phyloP scores from a whole-genome alignment of 2,888 invertebrate genomes.

The Spodoptera exigua region DNA sequence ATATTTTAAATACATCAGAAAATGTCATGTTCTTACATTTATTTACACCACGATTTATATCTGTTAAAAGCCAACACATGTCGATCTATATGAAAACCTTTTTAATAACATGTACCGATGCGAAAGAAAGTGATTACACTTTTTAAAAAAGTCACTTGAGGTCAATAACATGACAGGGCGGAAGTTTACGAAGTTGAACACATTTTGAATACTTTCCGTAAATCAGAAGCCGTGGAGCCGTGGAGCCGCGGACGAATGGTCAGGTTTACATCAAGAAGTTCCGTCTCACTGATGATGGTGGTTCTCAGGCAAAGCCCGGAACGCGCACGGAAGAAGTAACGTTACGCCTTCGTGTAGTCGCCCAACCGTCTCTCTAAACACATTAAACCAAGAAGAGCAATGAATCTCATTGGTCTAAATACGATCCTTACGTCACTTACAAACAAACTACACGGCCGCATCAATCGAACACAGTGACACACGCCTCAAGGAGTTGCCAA shows the following conservation, averaged over 20 bases:
- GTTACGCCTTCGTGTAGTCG: conserved; percentile 53
- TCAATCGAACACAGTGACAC: too few relatives aligned
- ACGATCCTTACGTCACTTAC: conserved; percentile 17
- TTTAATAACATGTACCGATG: too few relatives aligned
- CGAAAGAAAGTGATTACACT: too few relatives aligned
- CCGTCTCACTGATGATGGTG: conserved; percentile 56
- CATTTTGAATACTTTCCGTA: conserved; percentile 15
- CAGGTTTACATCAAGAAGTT: conserved; percentile 55
- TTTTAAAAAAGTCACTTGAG: conserved; percentile 1
- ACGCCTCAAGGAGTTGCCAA: conserved; percentile 51
- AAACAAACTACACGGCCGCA: conserved; percentile 17
- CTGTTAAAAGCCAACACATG: too few relatives aligned
- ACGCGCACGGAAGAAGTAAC: conserved; percentile 71
- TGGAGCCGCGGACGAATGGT: conserved; percentile 40
- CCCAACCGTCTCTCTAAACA: conserved; percentile 56
- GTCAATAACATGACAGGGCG: conserved; percentile 24
- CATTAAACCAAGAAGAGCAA: conserved; percentile 33
- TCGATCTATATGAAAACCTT: too few relatives aligned
- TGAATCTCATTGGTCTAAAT: conserved; percentile 39
- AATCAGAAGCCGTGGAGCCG: conserved; percentile 19
- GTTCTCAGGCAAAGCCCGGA: conserved; percentile 76
- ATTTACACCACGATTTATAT: too few relatives aligned
- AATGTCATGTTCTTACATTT: too few relatives aligned
- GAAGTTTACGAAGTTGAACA: conserved; percentile 32
- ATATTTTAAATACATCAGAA: too few relatives aligned